These are phyloP conservation scores for Tetheella fluctuosa DNA, from an alignment of 2,888 invertebrate species.

Conservation along the genomic window DNA sequence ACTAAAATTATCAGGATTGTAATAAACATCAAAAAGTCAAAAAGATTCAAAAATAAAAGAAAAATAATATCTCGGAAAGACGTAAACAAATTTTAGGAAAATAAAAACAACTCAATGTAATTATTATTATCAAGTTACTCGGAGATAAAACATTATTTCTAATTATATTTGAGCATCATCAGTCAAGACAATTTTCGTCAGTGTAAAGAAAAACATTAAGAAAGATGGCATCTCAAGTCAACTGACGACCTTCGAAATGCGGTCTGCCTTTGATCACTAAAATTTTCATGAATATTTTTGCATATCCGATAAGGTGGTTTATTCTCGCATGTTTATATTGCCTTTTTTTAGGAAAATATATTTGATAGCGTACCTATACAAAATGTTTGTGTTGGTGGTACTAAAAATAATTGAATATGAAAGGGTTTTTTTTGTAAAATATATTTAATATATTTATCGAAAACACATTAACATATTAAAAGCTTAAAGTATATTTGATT, in stretches of 20 bases:
- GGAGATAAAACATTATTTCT: not conserved
- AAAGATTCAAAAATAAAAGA: too few species aligned
- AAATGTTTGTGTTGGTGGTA: not conserved
- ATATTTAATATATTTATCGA: not conserved
- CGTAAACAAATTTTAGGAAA: not conserved
- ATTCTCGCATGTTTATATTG: slow-evolving; percentile 11
- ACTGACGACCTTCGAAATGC: slow-evolving; percentile 22
- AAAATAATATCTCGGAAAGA: not conserved
- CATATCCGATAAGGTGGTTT: slow-evolving; percentile 29
- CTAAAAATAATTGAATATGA: too few species aligned
- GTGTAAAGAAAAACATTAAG: slow-evolving; percentile 13
- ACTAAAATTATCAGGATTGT: too few species aligned
- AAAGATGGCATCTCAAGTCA: slow-evolving; percentile 14
- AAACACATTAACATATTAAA: too few species aligned
- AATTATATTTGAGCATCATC: not conserved
- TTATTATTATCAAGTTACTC: not conserved
- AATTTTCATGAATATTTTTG: slow-evolving; percentile 56
- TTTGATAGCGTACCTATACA: not conserved
- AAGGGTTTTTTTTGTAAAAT: too few species aligned
- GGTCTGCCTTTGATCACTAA: slow-evolving; percentile 33
- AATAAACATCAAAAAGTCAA: too few species aligned
- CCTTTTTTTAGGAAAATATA: slow-evolving; percentile 27
- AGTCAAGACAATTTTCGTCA: not conserved
- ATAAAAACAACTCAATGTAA: not conserved
- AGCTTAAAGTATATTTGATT: too few species aligned